These are phyloP conservation scores for Ctenodactylus gundi DNA, from an alignment of 2,113 vertebrate genomes.

Conservation along the genomic window DNA sequence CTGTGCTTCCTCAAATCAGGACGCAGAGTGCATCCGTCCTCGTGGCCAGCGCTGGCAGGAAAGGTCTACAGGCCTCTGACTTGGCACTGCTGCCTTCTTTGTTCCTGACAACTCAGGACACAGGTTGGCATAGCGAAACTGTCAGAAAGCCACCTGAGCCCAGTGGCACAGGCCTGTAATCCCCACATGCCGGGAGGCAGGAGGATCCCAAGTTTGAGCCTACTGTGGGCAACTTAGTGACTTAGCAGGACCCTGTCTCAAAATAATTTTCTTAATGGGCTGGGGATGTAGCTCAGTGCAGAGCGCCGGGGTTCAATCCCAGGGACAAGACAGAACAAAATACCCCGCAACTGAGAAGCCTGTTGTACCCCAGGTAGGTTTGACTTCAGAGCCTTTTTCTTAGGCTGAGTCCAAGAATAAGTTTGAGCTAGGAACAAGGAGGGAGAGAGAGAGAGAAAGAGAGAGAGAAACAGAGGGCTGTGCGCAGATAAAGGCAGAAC, in stretches of 20 bases:
- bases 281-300: no score
- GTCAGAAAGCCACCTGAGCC: background rate
- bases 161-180: no score
- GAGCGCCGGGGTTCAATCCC: no score
- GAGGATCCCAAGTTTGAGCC: no score
- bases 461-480: background rate
- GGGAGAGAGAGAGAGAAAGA: background rate
- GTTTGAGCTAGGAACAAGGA: background rate
- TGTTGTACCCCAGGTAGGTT: background rate
- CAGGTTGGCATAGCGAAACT: rapidly evolving
- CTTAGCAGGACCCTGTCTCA: no score
- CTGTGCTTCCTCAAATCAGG: no score
- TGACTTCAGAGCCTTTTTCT: background rate
- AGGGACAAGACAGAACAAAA: no score
- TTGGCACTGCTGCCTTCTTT: background rate
- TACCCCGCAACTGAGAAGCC: background rate
- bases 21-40: background rate
- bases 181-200: no score
- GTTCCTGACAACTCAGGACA: background rate
- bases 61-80: background rate
- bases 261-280: no score
- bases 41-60: rapidly evolving
- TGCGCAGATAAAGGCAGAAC: background rate
- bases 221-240: no score
- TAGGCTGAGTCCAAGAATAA: background rate